phyloP scores from a whole-genome alignment of 1,140 invertebrate genomes.

The Drosophila nigromelanica region DNA sequence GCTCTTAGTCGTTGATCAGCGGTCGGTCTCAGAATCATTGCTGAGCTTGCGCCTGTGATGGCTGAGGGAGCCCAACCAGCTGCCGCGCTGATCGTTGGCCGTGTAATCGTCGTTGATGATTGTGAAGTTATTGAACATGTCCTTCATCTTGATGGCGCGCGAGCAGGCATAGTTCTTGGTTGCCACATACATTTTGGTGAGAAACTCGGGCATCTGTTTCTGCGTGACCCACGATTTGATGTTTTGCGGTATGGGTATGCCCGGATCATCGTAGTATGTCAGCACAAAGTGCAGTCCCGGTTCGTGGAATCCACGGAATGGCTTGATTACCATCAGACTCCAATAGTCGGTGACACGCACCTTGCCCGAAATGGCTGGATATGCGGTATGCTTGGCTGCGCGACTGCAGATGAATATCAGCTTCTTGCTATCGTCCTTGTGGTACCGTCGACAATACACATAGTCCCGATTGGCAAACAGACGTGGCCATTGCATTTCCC shows the following conservation, averaged over 20 bases:
- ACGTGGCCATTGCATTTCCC: constrained; percentile 94
- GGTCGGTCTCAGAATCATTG: constrained; percentile 33
- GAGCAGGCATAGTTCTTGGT: constrained; percentile 79
- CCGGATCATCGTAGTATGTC: constrained; percentile 95
- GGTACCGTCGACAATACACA: constrained; percentile 91
- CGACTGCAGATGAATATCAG: constrained; percentile 85
- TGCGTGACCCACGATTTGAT: constrained; percentile 88
- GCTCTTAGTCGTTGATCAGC: constrained; percentile 20
- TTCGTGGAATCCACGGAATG: constrained; percentile 82
- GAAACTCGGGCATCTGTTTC: constrained; percentile 83
- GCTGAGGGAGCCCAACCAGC: constrained; percentile 66
- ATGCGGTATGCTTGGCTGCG: constrained; percentile 79
- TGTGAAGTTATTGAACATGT: constrained; percentile 69
- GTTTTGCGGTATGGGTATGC: constrained; percentile 88
- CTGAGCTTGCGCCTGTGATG: constrained; percentile 38
- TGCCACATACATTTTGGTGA: constrained; percentile 81
- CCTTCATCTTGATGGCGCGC: constrained; percentile 73
- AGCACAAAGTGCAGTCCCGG: constrained; percentile 90
- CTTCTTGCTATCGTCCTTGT: constrained; percentile 85
- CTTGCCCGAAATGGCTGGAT: constrained; percentile 78
- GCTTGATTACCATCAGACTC: constrained; percentile 94
- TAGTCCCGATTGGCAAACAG: constrained; percentile 95
- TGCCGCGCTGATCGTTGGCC: constrained; percentile 69
- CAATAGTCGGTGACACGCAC: constrained; percentile 91
- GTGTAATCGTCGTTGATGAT: constrained; percentile 71